These are phyloP conservation scores for Zygothrica quintamaculata DNA, from an alignment of 2,888 invertebrate genomes.

Conservation along the genomic window DNA sequence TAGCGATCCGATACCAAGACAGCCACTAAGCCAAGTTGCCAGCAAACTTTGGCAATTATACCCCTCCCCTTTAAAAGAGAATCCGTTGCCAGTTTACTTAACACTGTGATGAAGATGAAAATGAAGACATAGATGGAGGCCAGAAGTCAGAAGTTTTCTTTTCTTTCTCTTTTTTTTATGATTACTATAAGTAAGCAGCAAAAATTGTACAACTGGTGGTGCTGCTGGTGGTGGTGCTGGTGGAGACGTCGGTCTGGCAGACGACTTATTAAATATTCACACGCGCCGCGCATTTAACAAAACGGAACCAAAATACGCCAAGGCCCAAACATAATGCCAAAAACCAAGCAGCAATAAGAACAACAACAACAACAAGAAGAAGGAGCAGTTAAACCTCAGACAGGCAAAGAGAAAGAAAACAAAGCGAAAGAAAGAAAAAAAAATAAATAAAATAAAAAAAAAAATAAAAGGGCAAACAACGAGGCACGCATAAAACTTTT, in stretches of 20 bases:
- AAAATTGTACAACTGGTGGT: conserved; percentile 19
- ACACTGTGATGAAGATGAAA: conserved; percentile 47
- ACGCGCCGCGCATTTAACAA: conserved; percentile 77
- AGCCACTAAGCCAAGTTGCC: conserved; percentile 60
- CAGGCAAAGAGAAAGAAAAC: conserved; percentile 15
- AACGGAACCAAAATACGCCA: conserved; percentile 59
- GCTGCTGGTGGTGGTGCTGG: conserved; percentile 3
- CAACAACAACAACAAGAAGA: conserved; percentile 26
- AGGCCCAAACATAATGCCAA: conserved; percentile 49
- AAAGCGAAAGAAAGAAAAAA: conserved; percentile 5
- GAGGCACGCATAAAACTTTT: conserved; percentile 77
- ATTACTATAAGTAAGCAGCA: conserved; percentile 73
- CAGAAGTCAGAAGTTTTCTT: background rate
- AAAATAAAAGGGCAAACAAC: conserved; percentile 59
- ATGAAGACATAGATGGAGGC: conserved; percentile 11
- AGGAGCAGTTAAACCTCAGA: conserved; percentile 41
- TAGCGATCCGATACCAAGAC: conserved; percentile 41
- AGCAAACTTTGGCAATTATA: conserved; percentile 76
- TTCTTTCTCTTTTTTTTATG: conserved; percentile 60
- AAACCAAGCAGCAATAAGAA: conserved; percentile 45
- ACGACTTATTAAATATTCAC: conserved; percentile 79
- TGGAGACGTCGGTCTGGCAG: conserved; percentile 40
- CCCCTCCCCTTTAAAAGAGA: too few species aligned
- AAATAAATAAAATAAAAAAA: conserved; percentile 25
- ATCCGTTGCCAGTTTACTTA: conserved; percentile 67